phyloP scores from a whole-genome alignment of 2,888 invertebrate species.

The Lasioglossum vierecki region DNA sequence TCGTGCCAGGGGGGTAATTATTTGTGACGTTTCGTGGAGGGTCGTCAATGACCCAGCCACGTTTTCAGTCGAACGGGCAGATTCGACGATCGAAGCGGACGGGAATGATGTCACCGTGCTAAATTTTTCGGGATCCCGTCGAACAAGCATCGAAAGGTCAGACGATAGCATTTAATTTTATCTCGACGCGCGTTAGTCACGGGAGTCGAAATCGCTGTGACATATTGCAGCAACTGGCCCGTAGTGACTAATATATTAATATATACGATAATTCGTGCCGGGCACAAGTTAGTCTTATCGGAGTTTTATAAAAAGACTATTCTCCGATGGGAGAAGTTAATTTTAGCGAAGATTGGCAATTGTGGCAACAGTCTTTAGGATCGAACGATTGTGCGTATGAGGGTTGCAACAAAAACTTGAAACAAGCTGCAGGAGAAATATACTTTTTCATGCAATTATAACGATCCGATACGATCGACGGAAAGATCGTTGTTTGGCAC shows the following conservation, averaged over 20 bases:
- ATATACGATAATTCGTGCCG: neutral
- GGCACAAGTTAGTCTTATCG: neutral
- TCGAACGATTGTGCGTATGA: neutral
- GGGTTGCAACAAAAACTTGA: neutral
- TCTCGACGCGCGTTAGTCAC: slow-evolving; percentile 15
- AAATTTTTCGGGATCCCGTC: neutral
- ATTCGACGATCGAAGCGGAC: neutral
- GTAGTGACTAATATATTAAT: slow-evolving; percentile 1
- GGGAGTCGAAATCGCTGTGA: slow-evolving; percentile 15
- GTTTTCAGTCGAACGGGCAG: neutral
- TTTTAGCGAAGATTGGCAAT: neutral
- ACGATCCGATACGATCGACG: neutral
- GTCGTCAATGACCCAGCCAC: neutral
- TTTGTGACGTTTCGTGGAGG: neutral
- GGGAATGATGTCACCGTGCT: neutral
- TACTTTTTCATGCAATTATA: neutral
- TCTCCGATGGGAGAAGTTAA: neutral
- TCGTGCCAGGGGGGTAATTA: neutral
- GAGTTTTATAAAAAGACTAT: neutral
- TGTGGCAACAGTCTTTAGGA: neutral
- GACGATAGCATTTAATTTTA: slow-evolving; percentile 10
- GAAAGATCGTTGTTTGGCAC: neutral
- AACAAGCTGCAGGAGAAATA: neutral
- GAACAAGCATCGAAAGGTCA: slow-evolving; percentile 15
- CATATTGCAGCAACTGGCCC: slow-evolving; percentile 11